These are phyloP conservation scores for Lonchura striata DNA, from an alignment of 2,113 vertebrate genomes.

Conservation along the genomic window DNA sequence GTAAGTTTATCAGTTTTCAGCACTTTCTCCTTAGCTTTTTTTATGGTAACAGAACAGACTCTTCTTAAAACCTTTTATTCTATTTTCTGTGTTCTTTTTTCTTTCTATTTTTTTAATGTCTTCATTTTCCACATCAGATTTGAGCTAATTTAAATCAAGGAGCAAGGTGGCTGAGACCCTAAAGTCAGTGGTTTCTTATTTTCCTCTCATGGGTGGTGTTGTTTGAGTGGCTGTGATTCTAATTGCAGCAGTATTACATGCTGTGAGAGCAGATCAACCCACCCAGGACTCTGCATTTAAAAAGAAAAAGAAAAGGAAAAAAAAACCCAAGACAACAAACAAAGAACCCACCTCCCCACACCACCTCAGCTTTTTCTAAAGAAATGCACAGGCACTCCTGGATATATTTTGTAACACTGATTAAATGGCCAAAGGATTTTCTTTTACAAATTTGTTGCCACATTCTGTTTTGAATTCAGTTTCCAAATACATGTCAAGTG, in stretches of 20 bases:
- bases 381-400: neutral
- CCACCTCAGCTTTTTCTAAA: neutral
- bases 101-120: too few relatives aligned
- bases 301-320: neutral
- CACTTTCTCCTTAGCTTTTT: neutral
- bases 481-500: neutral
- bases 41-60: neutral
- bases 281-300: neutral
- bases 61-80: neutral
- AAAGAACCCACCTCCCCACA: accelerated
- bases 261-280: neutral
- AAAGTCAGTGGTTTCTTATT: neutral
- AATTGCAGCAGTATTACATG: neutral
- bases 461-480: neutral
- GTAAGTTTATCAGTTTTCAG: neutral
- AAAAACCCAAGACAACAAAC: neutral
- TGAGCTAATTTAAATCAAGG: neutral
- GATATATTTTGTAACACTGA: neutral
- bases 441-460: neutral
- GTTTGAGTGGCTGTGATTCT: neutral
- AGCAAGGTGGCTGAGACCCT: neutral
- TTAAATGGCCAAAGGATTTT: neutral
- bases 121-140: neutral
- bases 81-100: neutral
- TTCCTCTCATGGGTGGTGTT: neutral